Conservation (phyloP, 2,888 invertebrate species). For the Halictus quadricinctus region DNA sequence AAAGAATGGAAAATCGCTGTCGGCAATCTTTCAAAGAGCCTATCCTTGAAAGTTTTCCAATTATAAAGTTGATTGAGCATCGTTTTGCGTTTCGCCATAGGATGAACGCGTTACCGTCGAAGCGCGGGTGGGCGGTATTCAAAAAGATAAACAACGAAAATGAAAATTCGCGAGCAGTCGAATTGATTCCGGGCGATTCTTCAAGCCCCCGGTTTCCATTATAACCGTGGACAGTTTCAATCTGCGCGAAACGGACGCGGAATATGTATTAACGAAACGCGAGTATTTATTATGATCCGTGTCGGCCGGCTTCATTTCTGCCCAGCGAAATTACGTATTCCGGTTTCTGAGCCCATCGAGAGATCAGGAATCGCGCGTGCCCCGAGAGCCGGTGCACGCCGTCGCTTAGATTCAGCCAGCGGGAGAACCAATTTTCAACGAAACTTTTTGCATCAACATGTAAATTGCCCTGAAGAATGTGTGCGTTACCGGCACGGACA, state of each 20-base stretch:
- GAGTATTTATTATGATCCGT: conserved; percentile 45
- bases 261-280: conserved; percentile 40
- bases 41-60: neutral
- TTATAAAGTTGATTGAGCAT: conserved; percentile 2
- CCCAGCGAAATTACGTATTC: conserved; percentile 51
- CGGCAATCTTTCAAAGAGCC: neutral
- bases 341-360: conserved; percentile 31
- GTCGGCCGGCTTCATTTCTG: conserved; percentile 28
- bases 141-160: neutral
- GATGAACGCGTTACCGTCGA: neutral
- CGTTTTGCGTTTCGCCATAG: neutral
- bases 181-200: conserved; percentile 7
- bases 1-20: neutral
- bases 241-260: conserved; percentile 2
- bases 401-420: conserved; percentile 42
- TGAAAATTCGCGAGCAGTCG: neutral
- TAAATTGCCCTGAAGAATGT: conserved; percentile 52
- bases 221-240: conserved; percentile 25
- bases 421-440: conserved; percentile 45
- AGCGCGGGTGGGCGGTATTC: neutral
- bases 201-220: conserved; percentile 18
- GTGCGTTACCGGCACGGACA: conserved; percentile 40
- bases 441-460: conserved; percentile 66
- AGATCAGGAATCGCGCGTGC: conserved; percentile 51
- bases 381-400: neutral